phyloP scores from a whole-genome alignment of 2,797 vertebrate genomes.

The Enteromius afrohamiltoni region DNA sequence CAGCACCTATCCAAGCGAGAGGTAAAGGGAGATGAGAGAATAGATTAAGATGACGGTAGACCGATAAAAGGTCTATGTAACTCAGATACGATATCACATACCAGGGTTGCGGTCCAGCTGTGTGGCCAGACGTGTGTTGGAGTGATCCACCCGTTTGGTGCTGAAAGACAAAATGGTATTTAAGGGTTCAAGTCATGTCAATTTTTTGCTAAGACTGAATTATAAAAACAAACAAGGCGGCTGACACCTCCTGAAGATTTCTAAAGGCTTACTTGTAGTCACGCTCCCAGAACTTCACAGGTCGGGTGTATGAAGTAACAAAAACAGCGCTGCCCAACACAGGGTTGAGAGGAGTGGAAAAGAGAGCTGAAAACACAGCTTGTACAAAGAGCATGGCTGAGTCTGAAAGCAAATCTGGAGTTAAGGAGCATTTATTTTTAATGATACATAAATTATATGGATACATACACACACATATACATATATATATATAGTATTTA shows the following conservation, averaged over 20 bases:
- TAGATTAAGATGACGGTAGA: neutral
- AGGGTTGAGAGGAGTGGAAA: slow-evolving; percentile 96
- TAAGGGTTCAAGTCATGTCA: slow-evolving; percentile 1
- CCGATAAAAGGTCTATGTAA: neutral
- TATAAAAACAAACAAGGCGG: neutral
- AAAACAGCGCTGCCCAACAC: slow-evolving; percentile 98
- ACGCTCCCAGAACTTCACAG: slow-evolving; percentile 98
- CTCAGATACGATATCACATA: slow-evolving; percentile 61
- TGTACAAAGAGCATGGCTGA: slow-evolving; percentile 98
- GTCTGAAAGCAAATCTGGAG: slow-evolving; percentile 75
- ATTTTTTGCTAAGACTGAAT: neutral
- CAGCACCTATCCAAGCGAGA: slow-evolving; percentile 80
- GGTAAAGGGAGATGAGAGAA: neutral
- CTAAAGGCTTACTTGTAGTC: slow-evolving; percentile 90
- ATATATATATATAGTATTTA: too few relatives aligned
- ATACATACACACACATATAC: too few relatives aligned
- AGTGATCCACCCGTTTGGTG: slow-evolving; percentile 98
- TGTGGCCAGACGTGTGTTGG: slow-evolving; percentile 95
- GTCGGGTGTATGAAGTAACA: slow-evolving; percentile 96
- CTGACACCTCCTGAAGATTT: neutral
- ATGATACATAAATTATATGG: too few relatives aligned
- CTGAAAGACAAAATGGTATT: slow-evolving; percentile 66
- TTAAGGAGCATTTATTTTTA: slow-evolving; percentile 76
- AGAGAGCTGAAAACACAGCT: slow-evolving; percentile 91
- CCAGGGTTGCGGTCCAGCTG: slow-evolving; percentile 99